Evolutionary conservation across 2,797 vertebrate species (phyloP), one percentile per base, ranked within the genome.

Genomic region (Neomorphus geoffroyi): DNA sequence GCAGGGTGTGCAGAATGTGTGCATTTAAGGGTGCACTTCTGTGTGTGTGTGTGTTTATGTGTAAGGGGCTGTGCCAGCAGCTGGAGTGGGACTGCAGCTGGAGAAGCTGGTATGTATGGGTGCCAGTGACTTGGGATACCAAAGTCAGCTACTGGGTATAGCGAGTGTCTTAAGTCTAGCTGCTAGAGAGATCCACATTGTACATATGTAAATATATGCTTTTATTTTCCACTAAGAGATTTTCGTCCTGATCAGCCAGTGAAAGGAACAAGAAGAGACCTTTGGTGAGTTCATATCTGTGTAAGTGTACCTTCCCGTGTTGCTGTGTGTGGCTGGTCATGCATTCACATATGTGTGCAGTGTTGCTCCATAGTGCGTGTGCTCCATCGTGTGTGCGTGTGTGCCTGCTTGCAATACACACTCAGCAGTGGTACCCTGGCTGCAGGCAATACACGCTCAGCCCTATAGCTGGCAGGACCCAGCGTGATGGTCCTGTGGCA

Each of bases 301-400:
- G 8, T 45, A 19, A 39, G 3, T 0, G 0, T 39, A 22, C 21
- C 28, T 32, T 32, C 17, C 8, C 1, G 1, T 11, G 6, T 22
- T 67, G 37, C 5, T 56, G 15, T n/a, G 9, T 3, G 11, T 28
- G 24, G 7, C 19, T 65, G 24, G 24, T 4, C 2, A 0, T 23
- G n/a, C 24, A 26, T 24, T 15, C 13, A 3, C 4, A 11, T 13
- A 1, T 9, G 6, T 2, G 13, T 10, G 11, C 9, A 21, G 13
- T 46, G 46, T 46, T 46, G 46, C 46, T 18, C 46, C 46, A 10
- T 1, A 19, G 6, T 2, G 16, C 7, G n/a, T 11, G 11, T n/a
- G 46, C 46, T 18, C 46, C 46, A 13, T 1, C 19, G 7, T 2
- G 16, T 8, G n/a, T 11, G 11, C 0, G 1, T 3, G 0, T 11